A percentile compares a stretch with the other conserved stretches of the same genome.
These are phyloP conservation scores for Urocolius indicus DNA, from an alignment of 2,113 vertebrate species.

Conservation along the genomic window DNA sequence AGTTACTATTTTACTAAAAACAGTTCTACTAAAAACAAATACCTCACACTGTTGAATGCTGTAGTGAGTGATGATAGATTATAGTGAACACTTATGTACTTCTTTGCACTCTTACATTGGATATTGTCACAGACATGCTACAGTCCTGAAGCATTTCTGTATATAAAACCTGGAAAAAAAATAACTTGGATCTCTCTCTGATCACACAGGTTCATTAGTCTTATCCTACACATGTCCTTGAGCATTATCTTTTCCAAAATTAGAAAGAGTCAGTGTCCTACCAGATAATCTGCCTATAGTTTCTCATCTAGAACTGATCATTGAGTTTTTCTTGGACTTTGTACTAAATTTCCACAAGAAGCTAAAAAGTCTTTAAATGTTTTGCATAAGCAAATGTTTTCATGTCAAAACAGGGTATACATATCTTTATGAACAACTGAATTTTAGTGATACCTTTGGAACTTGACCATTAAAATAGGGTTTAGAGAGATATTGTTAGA, in stretches of 20 bases:
- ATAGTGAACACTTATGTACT: background rate
- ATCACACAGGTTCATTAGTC: background rate
- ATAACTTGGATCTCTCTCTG: background rate
- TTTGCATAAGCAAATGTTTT: background rate
- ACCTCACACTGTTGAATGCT: background rate
- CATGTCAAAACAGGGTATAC: too few species aligned
- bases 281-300: background rate
- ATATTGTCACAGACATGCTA: background rate
- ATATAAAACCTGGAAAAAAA: background rate
- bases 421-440: background rate
- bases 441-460: background rate
- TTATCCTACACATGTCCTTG: background rate
- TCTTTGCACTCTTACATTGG: background rate
- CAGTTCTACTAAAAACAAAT: background rate
- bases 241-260: background rate
- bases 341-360: background rate
- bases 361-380: background rate
- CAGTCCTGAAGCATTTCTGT: background rate
- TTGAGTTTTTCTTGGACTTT: background rate
- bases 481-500: accelerated
- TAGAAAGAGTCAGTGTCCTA: background rate
- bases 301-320: background rate
- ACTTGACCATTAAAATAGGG: background rate
- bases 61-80: background rate
- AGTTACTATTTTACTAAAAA: too few species aligned